Evolutionary conservation across 2,797 vertebrate species (phyloP), one percentile per base, ranked within the genome.

Genomic region (Pantherophis vulpinus): DNA sequence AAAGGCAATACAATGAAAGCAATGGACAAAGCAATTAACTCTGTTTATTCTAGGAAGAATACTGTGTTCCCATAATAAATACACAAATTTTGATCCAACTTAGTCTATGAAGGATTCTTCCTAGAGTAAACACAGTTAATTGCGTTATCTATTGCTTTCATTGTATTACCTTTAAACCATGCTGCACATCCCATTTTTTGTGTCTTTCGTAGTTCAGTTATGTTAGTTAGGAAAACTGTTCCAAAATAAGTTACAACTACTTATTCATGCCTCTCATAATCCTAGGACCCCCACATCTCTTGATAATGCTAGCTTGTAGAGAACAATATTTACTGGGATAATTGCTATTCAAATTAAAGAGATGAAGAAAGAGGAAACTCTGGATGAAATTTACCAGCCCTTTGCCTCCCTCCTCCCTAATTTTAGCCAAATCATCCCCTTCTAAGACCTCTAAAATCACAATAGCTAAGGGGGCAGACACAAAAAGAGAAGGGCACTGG

Each of bases 121-220:
- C 63, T 89, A 29, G 63, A 88, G 3, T 3, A 37, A 70, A 47
- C 27, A 58, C 25, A 47, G 70, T 13, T 18, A 13, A n/a, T 70
- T 32, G 18, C 25, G 88, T 25, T 42, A 20, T 27, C 16, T 25
- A 32, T 29, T 61, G 29, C n/a, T 0, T 0, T 13, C 66, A 10
- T 10, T 54, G 86, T 23, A 32, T 54, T 74, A 86, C 56, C 6
- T 42, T 92, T 55, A 37, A 92, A 29, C 11, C 51, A 58, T 58
- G 70, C 32, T 66, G 32, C 32, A 42, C 6, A 10, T 27, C 37
- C 66, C 37, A 66, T 87, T 56, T 58, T 66, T 58, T n/a, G 86
- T 51, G 18, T 2, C 18, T 42, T 37, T 95, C 94, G 93, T 93
- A 93, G 60, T n/a, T 91, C 2, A 56, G 42, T 32, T 90, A 93